Conservation (phyloP, 1,140 invertebrate species). For the Pachypeltis micranthus region DNA sequence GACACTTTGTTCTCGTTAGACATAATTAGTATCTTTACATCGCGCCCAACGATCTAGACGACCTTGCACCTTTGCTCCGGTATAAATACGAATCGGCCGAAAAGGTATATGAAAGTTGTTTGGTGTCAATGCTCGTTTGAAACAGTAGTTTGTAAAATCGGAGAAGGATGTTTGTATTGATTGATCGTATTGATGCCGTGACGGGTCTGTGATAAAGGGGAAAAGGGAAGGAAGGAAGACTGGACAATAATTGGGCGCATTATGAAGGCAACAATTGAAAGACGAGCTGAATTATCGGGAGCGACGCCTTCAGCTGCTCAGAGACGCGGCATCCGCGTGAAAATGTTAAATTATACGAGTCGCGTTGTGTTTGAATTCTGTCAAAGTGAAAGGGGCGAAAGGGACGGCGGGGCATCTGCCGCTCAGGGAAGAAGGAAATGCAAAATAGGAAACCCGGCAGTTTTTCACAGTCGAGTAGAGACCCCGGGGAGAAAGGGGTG, state of each 20-base stretch:
- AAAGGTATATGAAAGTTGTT: too few species aligned
- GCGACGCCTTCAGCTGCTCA: constrained; percentile 11
- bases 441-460: constrained; percentile 26
- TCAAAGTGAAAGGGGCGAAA: constrained; percentile 20
- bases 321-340: constrained; percentile 22
- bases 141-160: background rate
- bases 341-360: constrained; percentile 27
- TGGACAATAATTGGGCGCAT: constrained; percentile 12
- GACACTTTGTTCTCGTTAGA: too few species aligned
- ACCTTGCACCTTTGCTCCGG: too few species aligned
- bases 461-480: constrained; percentile 22
- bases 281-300: constrained; percentile 12
- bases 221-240: background rate
- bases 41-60: too few species aligned
- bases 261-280: constrained; percentile 12
- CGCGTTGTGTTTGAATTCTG: too few species aligned
- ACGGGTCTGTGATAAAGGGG: background rate
- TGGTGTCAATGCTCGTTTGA: too few species aligned
- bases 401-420: background rate
- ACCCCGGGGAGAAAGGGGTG: constrained; percentile 12
- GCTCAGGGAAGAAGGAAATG: constrained; percentile 19
- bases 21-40: too few species aligned
- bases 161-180: background rate
- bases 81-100: too few species aligned
- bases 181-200: background rate